Conservation (phyloP, 1,140 invertebrate genomes). For the Reticulitermes speratus region DNA sequence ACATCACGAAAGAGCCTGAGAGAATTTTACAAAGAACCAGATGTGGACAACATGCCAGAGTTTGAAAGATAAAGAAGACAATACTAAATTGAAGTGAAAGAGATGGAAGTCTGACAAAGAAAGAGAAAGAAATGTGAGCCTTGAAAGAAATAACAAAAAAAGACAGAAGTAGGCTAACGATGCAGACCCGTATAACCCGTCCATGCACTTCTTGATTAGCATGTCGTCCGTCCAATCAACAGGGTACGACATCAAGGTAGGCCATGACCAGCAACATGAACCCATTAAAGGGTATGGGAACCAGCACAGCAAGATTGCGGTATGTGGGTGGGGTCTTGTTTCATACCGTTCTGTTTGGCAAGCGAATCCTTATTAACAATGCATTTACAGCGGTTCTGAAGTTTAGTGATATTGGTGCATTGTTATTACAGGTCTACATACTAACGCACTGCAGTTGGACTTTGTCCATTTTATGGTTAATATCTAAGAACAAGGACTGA, state of each 20-base stretch:
- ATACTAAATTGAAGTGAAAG: background rate
- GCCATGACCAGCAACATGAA: background rate
- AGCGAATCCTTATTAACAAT: background rate
- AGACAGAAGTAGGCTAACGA: slow-evolving; percentile 3
- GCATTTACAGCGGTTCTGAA: background rate
- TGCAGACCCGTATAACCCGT: background rate
- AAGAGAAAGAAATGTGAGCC: background rate
- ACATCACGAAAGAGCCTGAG: background rate
- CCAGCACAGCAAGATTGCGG: background rate
- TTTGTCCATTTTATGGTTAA: no score
- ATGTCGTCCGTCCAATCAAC: slow-evolving; percentile 9
- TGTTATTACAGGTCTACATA: no score
- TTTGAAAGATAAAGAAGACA: background rate
- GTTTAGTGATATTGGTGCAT: no score
- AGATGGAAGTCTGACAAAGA: background rate
- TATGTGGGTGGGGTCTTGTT: background rate
- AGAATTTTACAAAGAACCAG: background rate
- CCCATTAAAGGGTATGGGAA: background rate
- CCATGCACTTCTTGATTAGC: background rate
- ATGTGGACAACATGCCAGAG: background rate
- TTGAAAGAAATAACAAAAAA: background rate
- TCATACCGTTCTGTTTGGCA: background rate
- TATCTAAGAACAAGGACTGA: no score
- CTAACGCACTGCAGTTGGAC: no score
- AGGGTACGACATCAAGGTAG: background rate